Evolutionary conservation across 2,797 vertebrate species (phyloP).

Genomic region (Antrozous pallidus): DNA sequence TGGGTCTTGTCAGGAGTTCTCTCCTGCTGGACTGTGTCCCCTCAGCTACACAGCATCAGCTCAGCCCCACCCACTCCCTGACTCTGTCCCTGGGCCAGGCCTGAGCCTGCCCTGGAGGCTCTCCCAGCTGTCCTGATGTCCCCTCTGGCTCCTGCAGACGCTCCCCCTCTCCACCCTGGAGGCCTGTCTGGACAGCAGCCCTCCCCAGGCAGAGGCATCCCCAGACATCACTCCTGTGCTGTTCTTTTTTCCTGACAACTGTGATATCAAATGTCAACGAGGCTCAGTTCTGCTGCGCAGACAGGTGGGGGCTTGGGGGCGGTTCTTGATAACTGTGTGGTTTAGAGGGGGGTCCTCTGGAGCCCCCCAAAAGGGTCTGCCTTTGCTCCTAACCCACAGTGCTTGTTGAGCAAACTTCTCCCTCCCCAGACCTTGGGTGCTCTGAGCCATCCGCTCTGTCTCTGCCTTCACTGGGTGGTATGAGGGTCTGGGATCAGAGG

Average conservation of each 20-base stretch:
- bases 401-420: background rate
- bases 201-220: constrained; percentile 47
- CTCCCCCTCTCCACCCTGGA: constrained; percentile 46
- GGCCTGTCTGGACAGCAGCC: constrained; percentile 43
- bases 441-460: background rate
- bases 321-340: background rate
- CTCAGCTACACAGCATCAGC: background rate
- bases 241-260: constrained; percentile 57
- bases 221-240: constrained; percentile 38
- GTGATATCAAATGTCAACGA: constrained; percentile 56
- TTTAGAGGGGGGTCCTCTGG: background rate
- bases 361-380: background rate
- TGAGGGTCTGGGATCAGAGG: background rate
- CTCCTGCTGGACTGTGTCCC: background rate
- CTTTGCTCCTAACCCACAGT: background rate
- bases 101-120: constrained; percentile 65
- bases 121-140: constrained; percentile 74
- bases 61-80: constrained; percentile 48
- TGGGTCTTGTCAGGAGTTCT: background rate
- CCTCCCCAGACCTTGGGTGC: background rate
- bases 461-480: background rate
- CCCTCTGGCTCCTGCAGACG: constrained; percentile 62
- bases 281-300: constrained; percentile 2
- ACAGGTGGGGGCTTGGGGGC: background rate
- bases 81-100: constrained; percentile 47